Evolutionary conservation across 2,113 vertebrate genomes (phyloP).

Genomic region (Nyctereutes procyonoides): DNA sequence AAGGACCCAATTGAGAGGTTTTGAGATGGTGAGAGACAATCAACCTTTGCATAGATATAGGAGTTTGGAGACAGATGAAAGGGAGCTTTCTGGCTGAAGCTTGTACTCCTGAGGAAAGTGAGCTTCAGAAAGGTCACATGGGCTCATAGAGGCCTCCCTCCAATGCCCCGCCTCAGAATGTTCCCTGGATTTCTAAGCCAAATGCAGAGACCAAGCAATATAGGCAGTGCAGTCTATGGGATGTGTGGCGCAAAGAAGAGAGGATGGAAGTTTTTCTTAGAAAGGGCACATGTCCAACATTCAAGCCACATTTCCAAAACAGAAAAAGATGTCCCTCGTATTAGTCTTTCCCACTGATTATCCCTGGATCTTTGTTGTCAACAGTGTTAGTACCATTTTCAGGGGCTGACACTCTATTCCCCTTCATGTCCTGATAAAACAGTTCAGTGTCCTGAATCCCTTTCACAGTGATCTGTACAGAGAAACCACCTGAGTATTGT

Average conservation of each 20-base stretch:
- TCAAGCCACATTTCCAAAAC: not conserved
- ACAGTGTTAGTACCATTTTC: not conserved
- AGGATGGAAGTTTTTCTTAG: not conserved
- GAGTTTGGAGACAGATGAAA: not conserved
- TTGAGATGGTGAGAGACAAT: not conserved
- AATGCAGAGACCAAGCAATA: too few relatives aligned
- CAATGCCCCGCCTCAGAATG: not conserved
- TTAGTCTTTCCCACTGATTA: not conserved
- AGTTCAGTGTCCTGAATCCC: not conserved
- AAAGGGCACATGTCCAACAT: not conserved
- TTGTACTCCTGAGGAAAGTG: not conserved
- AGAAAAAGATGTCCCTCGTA: not conserved
- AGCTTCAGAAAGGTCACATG: not conserved
- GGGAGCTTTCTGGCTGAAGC: not conserved
- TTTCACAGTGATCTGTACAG: not conserved
- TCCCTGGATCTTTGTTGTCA: not conserved
- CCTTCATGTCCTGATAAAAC: not conserved
- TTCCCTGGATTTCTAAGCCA: not conserved
- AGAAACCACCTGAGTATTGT: not conserved
- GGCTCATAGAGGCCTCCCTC: not conserved
- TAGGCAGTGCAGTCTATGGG: too few relatives aligned
- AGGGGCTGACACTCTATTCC: not conserved
- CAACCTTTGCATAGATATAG: not conserved
- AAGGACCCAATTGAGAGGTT: not conserved
- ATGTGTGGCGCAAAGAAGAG: not conserved